A percentile compares a stretch with the other conserved stretches of the same genome.
Evolutionary conservation across 1,140 invertebrate genomes (phyloP).

Genomic region (Macrosteles quadrilineatus): DNA sequence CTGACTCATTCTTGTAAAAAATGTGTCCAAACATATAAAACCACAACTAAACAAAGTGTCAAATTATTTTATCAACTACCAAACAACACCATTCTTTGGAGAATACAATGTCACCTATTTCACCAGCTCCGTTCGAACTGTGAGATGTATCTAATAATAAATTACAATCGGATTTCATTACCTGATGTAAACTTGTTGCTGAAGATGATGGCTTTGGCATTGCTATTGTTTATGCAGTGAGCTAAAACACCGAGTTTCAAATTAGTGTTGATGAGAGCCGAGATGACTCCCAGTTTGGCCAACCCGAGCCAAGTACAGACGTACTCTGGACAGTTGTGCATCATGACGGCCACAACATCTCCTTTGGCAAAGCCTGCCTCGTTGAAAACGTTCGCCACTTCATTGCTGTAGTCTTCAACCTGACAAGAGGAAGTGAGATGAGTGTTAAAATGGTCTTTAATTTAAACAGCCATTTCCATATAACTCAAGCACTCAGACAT

Average conservation of each 20-base stretch:
- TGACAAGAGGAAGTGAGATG: slow-evolving; percentile 47
- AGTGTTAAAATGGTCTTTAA: no score
- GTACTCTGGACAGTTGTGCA: slow-evolving; percentile 67
- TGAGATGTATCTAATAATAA: no score
- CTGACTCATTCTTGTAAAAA: no score
- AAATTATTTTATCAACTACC: no score
- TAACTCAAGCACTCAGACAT: background rate
- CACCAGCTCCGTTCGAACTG: no score
- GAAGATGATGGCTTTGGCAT: slow-evolving; percentile 59
- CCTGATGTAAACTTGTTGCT: slow-evolving; percentile 46
- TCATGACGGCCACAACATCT: slow-evolving; percentile 68
- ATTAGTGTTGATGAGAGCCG: slow-evolving; percentile 73
- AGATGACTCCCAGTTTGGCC: slow-evolving; percentile 62
- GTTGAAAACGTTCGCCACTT: slow-evolving; percentile 60
- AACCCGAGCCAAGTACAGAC: slow-evolving; percentile 68
- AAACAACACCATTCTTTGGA: no score
- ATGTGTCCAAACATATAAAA: no score
- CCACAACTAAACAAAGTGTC: no score
- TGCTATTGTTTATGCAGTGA: slow-evolving; percentile 61
- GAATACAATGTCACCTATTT: no score
- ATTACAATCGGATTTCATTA: no score
- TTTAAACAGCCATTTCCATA: no score
- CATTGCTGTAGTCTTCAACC: slow-evolving; percentile 63
- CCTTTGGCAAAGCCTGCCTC: slow-evolving; percentile 58
- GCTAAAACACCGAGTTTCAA: slow-evolving; percentile 59